Evolutionary conservation across 2,888 invertebrate genomes (phyloP).

Genomic region (Parnassius smintheus): DNA sequence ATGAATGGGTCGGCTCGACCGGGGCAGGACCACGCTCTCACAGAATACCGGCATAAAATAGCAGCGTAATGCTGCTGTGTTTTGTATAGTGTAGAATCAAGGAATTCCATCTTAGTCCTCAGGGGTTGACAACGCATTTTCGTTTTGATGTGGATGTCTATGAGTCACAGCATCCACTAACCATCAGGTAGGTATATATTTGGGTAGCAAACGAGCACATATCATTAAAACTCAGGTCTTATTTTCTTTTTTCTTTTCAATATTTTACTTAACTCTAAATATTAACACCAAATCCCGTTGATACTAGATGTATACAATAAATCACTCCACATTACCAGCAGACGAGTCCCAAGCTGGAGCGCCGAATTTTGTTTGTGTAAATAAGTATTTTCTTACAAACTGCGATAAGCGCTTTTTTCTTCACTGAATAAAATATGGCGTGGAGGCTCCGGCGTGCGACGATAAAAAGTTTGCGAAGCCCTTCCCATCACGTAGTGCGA

Average conservation of each 20-base stretch:
- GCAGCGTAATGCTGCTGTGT: too few relatives aligned
- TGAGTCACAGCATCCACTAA: too few relatives aligned
- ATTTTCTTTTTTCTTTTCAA: not conserved
- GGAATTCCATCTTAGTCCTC: too few relatives aligned
- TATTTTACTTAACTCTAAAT: not conserved
- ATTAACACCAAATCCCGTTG: constrained; percentile 26
- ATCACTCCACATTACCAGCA: constrained; percentile 68
- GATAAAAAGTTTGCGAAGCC: constrained; percentile 73
- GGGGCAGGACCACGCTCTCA: too few relatives aligned
- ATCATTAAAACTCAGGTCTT: too few relatives aligned
- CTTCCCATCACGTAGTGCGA: constrained; percentile 78
- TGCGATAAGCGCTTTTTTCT: constrained; percentile 71
- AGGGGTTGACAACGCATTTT: too few relatives aligned
- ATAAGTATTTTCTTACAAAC: constrained; percentile 69
- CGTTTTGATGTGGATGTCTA: too few relatives aligned
- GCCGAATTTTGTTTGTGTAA: constrained; percentile 66
- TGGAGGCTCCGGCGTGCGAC: constrained; percentile 59
- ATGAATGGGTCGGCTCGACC: too few relatives aligned
- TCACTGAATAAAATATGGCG: constrained; percentile 73
- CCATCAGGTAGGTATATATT: too few relatives aligned
- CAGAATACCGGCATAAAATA: too few relatives aligned
- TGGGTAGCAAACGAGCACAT: too few relatives aligned
- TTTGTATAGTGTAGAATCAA: too few relatives aligned
- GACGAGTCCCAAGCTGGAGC: constrained; percentile 61
- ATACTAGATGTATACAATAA: constrained; percentile 62